phyloP scores from a whole-genome alignment of 2,113 vertebrate genomes.

The Turdus rufiventris region DNA sequence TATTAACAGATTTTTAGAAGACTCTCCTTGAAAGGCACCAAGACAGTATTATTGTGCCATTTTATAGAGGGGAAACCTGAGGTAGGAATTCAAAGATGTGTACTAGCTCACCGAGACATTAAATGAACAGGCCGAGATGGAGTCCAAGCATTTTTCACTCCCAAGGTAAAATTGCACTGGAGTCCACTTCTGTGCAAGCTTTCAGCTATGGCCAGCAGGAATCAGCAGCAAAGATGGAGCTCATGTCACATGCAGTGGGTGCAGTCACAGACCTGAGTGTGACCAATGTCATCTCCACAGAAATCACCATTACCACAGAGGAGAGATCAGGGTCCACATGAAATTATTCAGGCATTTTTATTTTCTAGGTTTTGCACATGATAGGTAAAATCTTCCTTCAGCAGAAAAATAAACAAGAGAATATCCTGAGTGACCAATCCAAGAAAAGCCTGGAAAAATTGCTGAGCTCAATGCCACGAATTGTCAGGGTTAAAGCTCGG shows the following conservation, averaged over 20 bases:
- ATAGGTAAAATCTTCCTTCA: background rate
- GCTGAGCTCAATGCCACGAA: background rate
- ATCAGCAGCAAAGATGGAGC: background rate
- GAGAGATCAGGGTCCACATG: background rate
- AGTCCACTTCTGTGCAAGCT: background rate
- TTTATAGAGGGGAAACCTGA: conserved; percentile 9
- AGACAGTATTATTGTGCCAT: background rate
- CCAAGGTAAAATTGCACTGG: background rate
- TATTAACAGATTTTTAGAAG: conserved; percentile 9
- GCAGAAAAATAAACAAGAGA: background rate
- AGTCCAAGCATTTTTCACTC: background rate
- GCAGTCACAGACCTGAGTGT: background rate
- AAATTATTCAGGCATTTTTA: background rate
- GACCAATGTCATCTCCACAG: background rate
- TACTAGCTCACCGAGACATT: background rate
- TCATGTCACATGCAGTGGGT: background rate
- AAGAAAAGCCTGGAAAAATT: background rate
- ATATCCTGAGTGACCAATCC: background rate
- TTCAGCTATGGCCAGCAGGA: background rate
- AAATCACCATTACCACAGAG: background rate
- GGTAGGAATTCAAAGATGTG: background rate
- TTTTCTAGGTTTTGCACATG: background rate
- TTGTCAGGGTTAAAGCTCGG: background rate
- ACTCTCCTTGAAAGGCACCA: background rate
- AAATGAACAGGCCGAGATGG: background rate